Evolutionary conservation across 1,140 invertebrate genomes (phyloP), one percentile per base, ranked within the genome.

Genomic region (Heliconius nattereri): DNA sequence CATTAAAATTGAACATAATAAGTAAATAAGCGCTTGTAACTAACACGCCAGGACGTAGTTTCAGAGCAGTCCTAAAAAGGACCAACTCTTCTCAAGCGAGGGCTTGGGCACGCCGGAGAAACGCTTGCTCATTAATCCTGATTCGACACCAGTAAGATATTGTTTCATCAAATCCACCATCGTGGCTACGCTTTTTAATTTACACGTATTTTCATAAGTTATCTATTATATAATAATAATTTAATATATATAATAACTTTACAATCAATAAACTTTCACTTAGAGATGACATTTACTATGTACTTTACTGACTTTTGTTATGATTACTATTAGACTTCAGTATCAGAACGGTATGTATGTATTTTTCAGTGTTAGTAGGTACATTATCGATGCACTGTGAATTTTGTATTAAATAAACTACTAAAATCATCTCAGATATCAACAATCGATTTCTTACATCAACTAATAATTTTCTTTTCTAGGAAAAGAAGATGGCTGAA

Each of bases 401-500:
- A 29, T 11, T 60, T 60, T 26, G 23, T 60, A 23, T 60, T 66
- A 66, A 66, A 66, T 66, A 66, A 11, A 66, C 5, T 66, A 66
- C 26, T 66, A 66, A 66, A 66, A 66, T 66, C 5, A 66, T 66
- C 9, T 66, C 8, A 3, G 13, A 49, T 35, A 40, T 40, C 29
- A 71, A 71, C 20, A 71, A 71, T 54, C 8, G 76, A 81, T 80
- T 83, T 66, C 73, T 73, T 29, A 73, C 89, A 87, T 89, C 85
- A 73, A 89, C 87, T 91, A 93, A 93, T 90, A 82, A 66, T 90
- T 87, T 89, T 92, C 84, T 92, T 81, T 95, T 95, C 89, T 94
- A 95, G 94, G 94, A 95, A 89, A 95, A 97, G 96, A 97, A 95
- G 94, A 95, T 94, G 89, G 91, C 91, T 94, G 95, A 96, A 91